phyloP scores from a whole-genome alignment of 2,113 vertebrate genomes.

The Poicephalus meyeri region DNA sequence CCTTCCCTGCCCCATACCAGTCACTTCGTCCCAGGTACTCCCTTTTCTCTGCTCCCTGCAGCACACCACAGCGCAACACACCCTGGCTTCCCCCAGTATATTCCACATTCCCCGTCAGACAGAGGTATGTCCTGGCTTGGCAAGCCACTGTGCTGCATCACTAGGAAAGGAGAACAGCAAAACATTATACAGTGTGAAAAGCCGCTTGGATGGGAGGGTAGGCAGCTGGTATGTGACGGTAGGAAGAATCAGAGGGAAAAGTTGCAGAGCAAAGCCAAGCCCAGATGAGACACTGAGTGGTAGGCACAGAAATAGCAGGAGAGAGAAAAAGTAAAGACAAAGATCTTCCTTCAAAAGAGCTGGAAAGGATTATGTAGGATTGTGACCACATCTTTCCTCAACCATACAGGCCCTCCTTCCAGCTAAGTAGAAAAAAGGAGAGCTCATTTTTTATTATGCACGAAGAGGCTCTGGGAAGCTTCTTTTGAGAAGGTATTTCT shows the following conservation, averaged over 20 bases:
- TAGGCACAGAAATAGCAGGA: constrained; percentile 19
- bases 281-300: constrained; percentile 8
- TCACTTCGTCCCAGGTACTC: background rate
- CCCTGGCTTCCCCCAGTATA: background rate
- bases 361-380: constrained; percentile 43
- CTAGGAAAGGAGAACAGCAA: constrained; percentile 28
- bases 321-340: constrained; percentile 38
- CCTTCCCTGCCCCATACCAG: background rate
- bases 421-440: constrained; percentile 8
- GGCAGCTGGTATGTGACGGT: constrained; percentile 22
- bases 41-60: background rate
- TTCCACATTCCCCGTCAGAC: background rate
- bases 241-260: constrained; percentile 32
- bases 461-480: background rate
- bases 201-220: constrained; percentile 16
- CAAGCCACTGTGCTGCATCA: background rate
- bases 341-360: constrained; percentile 43
- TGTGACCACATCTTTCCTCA: constrained; percentile 49
- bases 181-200: constrained; percentile 28
- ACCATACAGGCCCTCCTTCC: background rate
- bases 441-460: background rate
- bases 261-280: background rate
- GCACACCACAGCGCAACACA: fast-evolving
- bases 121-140: constrained; percentile 14
- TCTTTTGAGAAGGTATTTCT: background rate